phyloP scores from a whole-genome alignment of 2,113 vertebrate species.

The Calidris pygmaea region DNA sequence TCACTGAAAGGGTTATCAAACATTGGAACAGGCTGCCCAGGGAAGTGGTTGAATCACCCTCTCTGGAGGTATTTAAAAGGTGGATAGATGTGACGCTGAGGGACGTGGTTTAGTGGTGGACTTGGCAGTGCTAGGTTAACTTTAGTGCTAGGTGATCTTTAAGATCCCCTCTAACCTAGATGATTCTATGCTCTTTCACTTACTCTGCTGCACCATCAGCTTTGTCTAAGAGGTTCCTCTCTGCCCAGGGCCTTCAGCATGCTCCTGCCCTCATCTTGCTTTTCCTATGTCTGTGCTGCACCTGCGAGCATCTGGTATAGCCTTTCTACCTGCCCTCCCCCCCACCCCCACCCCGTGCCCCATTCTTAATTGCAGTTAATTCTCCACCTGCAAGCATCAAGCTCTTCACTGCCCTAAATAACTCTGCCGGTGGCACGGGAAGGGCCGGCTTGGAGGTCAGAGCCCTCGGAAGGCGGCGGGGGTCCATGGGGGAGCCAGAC shows the following conservation, averaged over 20 bases:
- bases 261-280: not conserved
- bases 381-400: not conserved
- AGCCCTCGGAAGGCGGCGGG: too few species aligned
- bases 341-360: too few species aligned
- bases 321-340: not conserved
- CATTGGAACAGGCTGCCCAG: not conserved
- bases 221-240: not conserved
- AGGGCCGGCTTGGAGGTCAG: fast-evolving
- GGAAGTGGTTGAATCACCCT: not conserved
- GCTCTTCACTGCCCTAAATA: not conserved
- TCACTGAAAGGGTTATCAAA: not conserved
- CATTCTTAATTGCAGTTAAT: not conserved
- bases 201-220: fast-evolving
- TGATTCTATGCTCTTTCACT: not conserved
- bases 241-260: not conserved
- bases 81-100: not conserved
- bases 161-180: not conserved
- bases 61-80: not conserved
- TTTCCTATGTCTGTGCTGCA: not conserved
- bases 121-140: not conserved
- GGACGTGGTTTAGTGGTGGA: not conserved
- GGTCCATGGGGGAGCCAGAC: too few species aligned
- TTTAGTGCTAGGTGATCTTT: not conserved
- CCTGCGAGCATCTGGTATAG: fast-evolving
- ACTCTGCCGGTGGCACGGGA: fast-evolving